Conservation (phyloP, 2,888 invertebrate species). For the Amblyjoppa proteus region DNA sequence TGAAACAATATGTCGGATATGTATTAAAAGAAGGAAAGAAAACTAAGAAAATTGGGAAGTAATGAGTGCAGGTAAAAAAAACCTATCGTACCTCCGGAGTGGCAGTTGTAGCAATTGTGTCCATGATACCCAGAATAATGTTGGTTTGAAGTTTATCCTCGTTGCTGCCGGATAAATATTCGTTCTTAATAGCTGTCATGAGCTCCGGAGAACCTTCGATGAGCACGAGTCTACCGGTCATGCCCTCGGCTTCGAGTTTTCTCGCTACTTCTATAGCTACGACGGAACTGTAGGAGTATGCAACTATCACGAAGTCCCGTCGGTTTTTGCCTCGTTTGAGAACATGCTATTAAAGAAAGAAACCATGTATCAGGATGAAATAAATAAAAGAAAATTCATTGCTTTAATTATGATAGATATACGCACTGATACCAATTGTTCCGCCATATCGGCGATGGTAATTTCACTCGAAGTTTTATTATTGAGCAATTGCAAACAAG, state of each 20-base stretch:
- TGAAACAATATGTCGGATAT: constrained; percentile 59
- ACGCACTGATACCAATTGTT: constrained; percentile 86
- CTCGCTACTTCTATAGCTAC: constrained; percentile 92
- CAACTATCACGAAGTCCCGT: constrained; percentile 89
- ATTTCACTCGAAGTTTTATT: constrained; percentile 84
- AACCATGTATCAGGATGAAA: neutral
- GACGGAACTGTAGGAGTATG: constrained; percentile 95
- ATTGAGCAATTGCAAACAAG: constrained; percentile 75
- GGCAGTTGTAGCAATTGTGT: too few relatives aligned
- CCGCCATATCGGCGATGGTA: constrained; percentile 86
- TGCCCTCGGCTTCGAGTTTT: constrained; percentile 89
- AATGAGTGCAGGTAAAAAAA: neutral
- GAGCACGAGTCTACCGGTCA: constrained; percentile 89
- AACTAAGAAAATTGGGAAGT: constrained; percentile 14
- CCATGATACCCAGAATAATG: too few relatives aligned
- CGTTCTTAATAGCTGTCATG: constrained; percentile 87
- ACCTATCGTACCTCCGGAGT: too few relatives aligned
- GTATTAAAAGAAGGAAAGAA: constrained; percentile 23
- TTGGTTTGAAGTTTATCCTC: too few relatives aligned
- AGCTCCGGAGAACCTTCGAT: constrained; percentile 94
- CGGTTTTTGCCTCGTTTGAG: constrained; percentile 83
- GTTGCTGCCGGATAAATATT: constrained; percentile 84
- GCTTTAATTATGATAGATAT: neutral
- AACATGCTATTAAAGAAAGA: constrained; percentile 86
- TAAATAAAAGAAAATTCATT: neutral